Base-by-base conservation (phyloP, 2,797 vertebrate genomes). In the Sylvilagus floridanus region DNA sequence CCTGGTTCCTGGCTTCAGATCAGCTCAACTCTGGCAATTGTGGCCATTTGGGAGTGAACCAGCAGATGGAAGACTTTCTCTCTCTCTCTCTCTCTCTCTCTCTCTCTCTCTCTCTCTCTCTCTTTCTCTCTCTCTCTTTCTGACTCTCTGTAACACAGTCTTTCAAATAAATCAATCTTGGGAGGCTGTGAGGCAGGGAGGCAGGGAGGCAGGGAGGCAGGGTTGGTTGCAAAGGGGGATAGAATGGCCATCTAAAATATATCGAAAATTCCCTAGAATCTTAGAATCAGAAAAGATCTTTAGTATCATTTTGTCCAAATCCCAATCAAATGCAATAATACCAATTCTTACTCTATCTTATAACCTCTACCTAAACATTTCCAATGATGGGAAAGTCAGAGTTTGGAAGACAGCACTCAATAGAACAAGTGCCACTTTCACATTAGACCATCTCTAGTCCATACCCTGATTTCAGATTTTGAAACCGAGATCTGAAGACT, bases 381-480 rank as follows among this genome's bases (percentile, higher is more conserved):
- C 54, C 87, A 89, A 13, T 28, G 54, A 66, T 13, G 84, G n/a
- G 47, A 91, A 97, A 73, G 6, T 37, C 57, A 57, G 32, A 35
- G 2, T 28, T 65, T 73, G 81, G 47, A 89, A 94, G 81, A 83
- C 8, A 24, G 37, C 26, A 62, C 57, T 0, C 42, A 54, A 54
- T 42, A 81, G 19, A 52, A 32, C 81, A 84, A 88, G 28, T 32
- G 54, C 28, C 81, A 86, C 88, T 93, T 94, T 89, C 17, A 90
- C 63, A 75, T 85, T 17, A 50, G 10, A 81, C 28, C 12, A 32
- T 16, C 66, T 50, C 57, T 88, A 19, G 63, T 28, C 72, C 52
- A 92, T 92, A 68, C 32, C 54, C 76, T 86, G 52, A 87, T 81
- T 94, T 89, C 63, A 69, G 47, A 77, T 63, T n/a, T 76, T 72